Evolutionary conservation across 2,113 vertebrate genomes (phyloP).

Genomic region (Bufo gargarizans): DNA sequence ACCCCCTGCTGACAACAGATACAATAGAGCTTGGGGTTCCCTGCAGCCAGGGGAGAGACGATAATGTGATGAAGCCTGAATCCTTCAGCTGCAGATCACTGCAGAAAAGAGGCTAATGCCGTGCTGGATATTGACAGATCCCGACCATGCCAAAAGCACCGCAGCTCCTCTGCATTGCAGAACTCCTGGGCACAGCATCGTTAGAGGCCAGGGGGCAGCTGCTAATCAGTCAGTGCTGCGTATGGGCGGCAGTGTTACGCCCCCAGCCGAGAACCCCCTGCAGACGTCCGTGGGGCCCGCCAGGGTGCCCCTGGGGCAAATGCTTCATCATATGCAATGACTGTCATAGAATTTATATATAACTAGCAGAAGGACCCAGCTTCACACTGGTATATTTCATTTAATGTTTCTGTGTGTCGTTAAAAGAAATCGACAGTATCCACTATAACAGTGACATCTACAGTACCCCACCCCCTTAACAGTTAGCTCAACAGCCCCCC

Average conservation of each 20-base stretch:
- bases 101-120: not conserved
- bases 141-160: not conserved
- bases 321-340: no score
- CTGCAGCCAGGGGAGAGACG: not conserved
- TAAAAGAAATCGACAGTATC: no score
- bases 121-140: not conserved
- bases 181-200: not conserved
- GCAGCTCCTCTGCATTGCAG: slow-evolving; percentile 42
- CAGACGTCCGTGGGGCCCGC: no score
- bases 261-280: not conserved
- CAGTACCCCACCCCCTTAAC: no score
- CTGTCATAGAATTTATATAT: no score
- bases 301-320: no score
- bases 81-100: not conserved
- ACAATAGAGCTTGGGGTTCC: not conserved
- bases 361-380: no score
- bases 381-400: no score
- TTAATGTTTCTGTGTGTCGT: no score
- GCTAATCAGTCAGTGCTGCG: not conserved
- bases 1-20: not conserved
- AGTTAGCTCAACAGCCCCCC: no score
- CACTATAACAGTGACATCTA: no score
- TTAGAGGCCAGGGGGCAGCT: not conserved
- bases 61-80: not conserved
- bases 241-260: not conserved